Percentiles rank a stretch among this genome's conserved stretches.
These are phyloP conservation scores for Epizoanthus rinbou DNA, from an alignment of 92 coral and sea anemone species.

Conservation along the genomic window DNA sequence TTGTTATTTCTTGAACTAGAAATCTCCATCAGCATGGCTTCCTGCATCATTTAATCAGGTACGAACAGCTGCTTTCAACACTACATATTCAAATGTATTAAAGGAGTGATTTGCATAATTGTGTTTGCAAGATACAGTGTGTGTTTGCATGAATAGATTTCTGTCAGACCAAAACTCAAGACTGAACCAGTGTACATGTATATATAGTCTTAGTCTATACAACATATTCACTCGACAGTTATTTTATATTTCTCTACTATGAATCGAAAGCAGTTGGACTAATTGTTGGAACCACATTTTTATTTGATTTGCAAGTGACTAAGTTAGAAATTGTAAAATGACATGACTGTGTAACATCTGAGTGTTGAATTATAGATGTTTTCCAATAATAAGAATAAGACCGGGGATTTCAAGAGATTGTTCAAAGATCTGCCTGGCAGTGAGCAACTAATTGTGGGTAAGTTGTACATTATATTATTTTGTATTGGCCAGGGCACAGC, in stretches of 20 bases:
- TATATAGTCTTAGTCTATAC: not conserved
- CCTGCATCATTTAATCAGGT: constrained; percentile 99
- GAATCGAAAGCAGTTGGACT: not conserved
- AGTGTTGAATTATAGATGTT: constrained; percentile 70
- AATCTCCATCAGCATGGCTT: constrained; percentile 89
- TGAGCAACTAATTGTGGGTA: constrained; percentile 94
- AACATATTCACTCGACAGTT: not conserved
- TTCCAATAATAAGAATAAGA: constrained; percentile 88
- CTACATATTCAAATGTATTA: not conserved
- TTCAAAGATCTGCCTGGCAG: constrained; percentile 94
- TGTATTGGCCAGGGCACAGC: no score
- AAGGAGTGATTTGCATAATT: not conserved
- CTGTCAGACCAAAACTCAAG: not conserved
- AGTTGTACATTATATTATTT: constrained; percentile 27
- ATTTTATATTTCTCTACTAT: not conserved
- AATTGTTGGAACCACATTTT: not conserved
- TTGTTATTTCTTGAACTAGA: constrained; percentile 51
- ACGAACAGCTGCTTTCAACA: not conserved
- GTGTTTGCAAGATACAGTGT: not conserved
- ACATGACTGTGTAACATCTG: no score
- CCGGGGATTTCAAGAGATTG: constrained; percentile 91
- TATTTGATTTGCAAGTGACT: not conserved
- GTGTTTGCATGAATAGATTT: not conserved
- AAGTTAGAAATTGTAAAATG: not conserved
- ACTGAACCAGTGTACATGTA: not conserved